Base-by-base conservation (phyloP, 2,888 invertebrate genomes). In the Chrysolina oricalcia region DNA sequence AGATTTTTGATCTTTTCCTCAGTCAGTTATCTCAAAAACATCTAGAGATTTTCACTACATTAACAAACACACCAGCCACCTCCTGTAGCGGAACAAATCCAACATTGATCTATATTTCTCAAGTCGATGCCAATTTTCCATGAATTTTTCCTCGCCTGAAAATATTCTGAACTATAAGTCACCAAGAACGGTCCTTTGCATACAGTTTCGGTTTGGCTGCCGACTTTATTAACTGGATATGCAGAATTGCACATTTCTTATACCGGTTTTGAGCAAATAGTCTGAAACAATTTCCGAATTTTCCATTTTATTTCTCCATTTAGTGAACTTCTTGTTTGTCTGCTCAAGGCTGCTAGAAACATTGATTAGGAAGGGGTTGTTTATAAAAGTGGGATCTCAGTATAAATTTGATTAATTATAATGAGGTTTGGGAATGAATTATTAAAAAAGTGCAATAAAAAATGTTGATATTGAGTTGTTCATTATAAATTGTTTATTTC, bases 111-210 rank as follows among this genome's bases (percentile, higher is more conserved):
- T 17, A 53, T 53, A 53, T 43, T 43, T 53, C 17, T 53, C 50
- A 53, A 8, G 50, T 19, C 50, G 50, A 19, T 19, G 9, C 11
- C 19, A 17, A 53, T 53, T 53, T 53, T 19, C 17, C 50, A 19
- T 10, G 50, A 53, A 53, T 53, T 53, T 19, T 53, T 53, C 50
- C 50, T 53, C 17, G 9, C 17, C 66, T 23, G 48, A 66, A 66
- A 66, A 66, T 66, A 66, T 66, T 40, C 50, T 46, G 23, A 19
- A 41, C 41, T 46, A 66, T 66, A 66, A 66, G 46, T 66, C 66
- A 43, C 48, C 19, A 11, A 27, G 66, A 66, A 66, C 50, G 48
- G 23, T 66, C 48, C 66, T n/a, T 5, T 46, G 15, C 64, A 64
- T 64, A 64, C 64, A 35, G 35, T 66, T 48, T 48, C 43, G 65